Conservation (phyloP, 2,113 vertebrate genomes). For the Poeciliopsis retropinna region DNA sequence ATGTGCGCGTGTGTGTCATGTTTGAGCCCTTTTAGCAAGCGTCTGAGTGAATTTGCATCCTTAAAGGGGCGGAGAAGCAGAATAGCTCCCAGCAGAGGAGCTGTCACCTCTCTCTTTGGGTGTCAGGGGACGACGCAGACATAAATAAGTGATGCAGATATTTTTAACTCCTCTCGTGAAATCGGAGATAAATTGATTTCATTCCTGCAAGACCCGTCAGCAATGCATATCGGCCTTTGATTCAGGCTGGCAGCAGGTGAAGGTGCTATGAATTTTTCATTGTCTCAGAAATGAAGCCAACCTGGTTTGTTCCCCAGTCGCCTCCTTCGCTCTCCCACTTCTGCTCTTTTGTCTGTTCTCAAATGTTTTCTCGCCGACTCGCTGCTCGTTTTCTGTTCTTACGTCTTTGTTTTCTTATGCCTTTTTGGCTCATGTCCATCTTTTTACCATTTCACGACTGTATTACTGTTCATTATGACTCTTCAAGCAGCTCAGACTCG, state of each 20-base stretch:
- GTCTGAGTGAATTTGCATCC: slow-evolving; percentile 44
- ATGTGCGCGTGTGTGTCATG: not conserved
- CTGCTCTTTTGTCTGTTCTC: slow-evolving; percentile 16
- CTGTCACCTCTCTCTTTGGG: slow-evolving; percentile 52
- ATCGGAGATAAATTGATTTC: slow-evolving; percentile 76
- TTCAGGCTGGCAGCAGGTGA: slow-evolving; percentile 69
- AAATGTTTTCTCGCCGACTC: slow-evolving; percentile 33
- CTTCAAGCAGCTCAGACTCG: slow-evolving; percentile 54
- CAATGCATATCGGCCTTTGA: slow-evolving; percentile 68
- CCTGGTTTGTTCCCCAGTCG: slow-evolving; percentile 21
- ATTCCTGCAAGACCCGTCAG: slow-evolving; percentile 66
- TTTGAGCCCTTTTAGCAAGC: slow-evolving; percentile 18
- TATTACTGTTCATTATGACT: slow-evolving; percentile 53
- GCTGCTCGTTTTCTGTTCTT: slow-evolving; percentile 3
- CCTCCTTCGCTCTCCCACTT: slow-evolving; percentile 29
- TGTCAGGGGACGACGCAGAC: slow-evolving; percentile 45
- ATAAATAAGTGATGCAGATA: slow-evolving; percentile 73
- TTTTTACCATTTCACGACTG: slow-evolving; percentile 15
- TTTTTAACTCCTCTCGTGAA: slow-evolving; percentile 72
- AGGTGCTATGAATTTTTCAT: slow-evolving; percentile 76
- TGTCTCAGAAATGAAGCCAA: slow-evolving; percentile 59
- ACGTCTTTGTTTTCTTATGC: slow-evolving; percentile 30
- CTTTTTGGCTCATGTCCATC: slow-evolving; percentile 29
- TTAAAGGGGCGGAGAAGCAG: slow-evolving; percentile 17
- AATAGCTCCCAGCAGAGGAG: slow-evolving; percentile 32